Evolutionary conservation across 2,888 invertebrate genomes (phyloP).

Genomic region (Perdita meconis): DNA sequence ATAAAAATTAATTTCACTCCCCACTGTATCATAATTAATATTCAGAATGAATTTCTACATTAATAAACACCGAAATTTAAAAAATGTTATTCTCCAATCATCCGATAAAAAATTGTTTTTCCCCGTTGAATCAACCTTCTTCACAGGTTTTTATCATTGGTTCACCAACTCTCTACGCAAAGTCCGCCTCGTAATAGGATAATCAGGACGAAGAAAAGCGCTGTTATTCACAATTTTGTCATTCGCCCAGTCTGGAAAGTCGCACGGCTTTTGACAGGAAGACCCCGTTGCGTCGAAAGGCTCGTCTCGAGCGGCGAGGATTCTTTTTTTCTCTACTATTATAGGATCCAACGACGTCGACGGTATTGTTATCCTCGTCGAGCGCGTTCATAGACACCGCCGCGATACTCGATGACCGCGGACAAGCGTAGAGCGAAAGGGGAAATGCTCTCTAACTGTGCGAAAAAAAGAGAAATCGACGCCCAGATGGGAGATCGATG

Average conservation of each 20-base stretch:
- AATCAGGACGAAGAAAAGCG: no score
- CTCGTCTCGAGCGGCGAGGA: slow-evolving; percentile 5
- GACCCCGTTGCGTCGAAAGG: neutral
- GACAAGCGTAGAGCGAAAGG: slow-evolving; percentile 68
- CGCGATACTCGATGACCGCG: slow-evolving; percentile 64
- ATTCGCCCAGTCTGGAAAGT: neutral
- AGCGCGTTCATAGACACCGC: slow-evolving; percentile 55
- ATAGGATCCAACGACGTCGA: slow-evolving; percentile 13
- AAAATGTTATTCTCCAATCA: no score
- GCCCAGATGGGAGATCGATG: slow-evolving; percentile 73
- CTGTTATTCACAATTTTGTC: neutral
- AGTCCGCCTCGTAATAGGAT: no score
- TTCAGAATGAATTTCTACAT: no score
- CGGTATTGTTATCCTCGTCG: slow-evolving; percentile 63
- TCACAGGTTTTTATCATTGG: no score
- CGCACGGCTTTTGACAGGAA: neutral
- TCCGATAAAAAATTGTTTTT: no score
- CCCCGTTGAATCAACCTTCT: no score
- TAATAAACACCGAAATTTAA: no score
- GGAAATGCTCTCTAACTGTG: slow-evolving; percentile 73
- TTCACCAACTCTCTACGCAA: no score
- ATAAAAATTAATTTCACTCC: no score
- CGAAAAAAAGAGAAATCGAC: slow-evolving; percentile 76
- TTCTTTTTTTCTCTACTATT: no score
- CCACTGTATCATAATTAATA: no score